phyloP scores from a whole-genome alignment of 2,113 vertebrate genomes.

The Arvicanthis niloticus region DNA sequence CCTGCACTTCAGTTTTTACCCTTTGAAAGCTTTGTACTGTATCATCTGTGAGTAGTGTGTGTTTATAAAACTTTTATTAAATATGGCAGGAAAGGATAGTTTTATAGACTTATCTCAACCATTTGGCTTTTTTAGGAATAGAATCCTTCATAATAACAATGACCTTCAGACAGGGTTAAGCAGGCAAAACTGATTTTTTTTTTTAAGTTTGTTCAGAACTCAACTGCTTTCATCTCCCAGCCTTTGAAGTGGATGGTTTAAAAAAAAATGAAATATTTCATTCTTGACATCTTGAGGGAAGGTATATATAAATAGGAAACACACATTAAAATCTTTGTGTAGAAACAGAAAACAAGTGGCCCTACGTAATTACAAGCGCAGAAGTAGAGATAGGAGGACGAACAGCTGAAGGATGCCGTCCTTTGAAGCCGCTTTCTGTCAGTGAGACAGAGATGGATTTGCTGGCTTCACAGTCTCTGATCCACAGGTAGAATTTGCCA shows the following conservation, averaged over 20 bases:
- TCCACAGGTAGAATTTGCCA: slow-evolving; percentile 57
- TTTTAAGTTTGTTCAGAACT: slow-evolving; percentile 49
- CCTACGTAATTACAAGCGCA: slow-evolving; percentile 41
- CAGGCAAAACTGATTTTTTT: slow-evolving; percentile 47
- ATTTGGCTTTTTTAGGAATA: slow-evolving; percentile 59
- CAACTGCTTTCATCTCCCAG: slow-evolving; percentile 75
- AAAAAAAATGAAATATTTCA: slow-evolving; percentile 72
- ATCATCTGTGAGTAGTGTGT: background rate
- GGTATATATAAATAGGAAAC: slow-evolving; percentile 78
- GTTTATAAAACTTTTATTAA: background rate
- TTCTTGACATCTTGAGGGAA: slow-evolving; percentile 76
- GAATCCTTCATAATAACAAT: slow-evolving; percentile 56
- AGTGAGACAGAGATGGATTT: slow-evolving; percentile 50
- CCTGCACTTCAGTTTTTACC: slow-evolving; percentile 1
- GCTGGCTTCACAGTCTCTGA: slow-evolving; percentile 30
- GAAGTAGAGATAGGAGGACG: slow-evolving; percentile 22
- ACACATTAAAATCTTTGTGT: slow-evolving; percentile 62
- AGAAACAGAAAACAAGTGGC: slow-evolving; percentile 58
- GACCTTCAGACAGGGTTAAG: slow-evolving; percentile 70
- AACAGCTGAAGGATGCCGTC: slow-evolving; percentile 9
- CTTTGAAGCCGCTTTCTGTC: slow-evolving; percentile 61
- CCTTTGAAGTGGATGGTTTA: slow-evolving; percentile 66
- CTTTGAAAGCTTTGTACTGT: slow-evolving; percentile 38
- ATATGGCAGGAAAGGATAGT: background rate
- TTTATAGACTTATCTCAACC: slow-evolving; percentile 55